A percentile compares a stretch with the other conserved stretches of the same genome.
These are phyloP conservation scores for Tribolium castaneum DNA, from an alignment of 1,140 invertebrate genomes.

Conservation along the genomic window DNA sequence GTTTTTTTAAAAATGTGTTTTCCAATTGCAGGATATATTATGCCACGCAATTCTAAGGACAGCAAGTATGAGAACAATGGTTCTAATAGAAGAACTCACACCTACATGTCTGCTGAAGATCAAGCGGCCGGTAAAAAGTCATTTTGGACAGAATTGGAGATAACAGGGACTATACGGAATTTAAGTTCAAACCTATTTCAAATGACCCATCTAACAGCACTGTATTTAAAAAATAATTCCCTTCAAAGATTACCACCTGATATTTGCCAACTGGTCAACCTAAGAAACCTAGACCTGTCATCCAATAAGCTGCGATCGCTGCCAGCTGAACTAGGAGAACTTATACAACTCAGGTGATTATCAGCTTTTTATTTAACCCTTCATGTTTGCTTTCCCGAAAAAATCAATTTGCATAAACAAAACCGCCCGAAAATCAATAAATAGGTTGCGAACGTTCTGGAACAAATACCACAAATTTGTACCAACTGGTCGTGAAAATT, in stretches of 20 bases:
- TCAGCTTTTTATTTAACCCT: neutral
- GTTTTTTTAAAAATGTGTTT: conserved; percentile 2
- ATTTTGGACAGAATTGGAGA: conserved; percentile 73
- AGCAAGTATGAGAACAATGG: conserved; percentile 62
- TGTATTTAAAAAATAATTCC: conserved; percentile 96
- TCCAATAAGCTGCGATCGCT: conserved; percentile 93
- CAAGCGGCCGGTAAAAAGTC: conserved; percentile 91
- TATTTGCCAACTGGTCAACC: conserved; percentile 84
- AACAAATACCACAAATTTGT: no score
- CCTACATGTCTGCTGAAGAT: conserved; percentile 93
- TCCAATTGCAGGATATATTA: conserved; percentile 68
- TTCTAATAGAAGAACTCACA: conserved; percentile 81
- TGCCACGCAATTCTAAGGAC: conserved; percentile 74
- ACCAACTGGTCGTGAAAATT: no score
- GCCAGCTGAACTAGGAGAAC: conserved; percentile 95
- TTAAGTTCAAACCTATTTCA: conserved; percentile 91
- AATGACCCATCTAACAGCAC: conserved; percentile 88
- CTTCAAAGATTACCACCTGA: conserved; percentile 89
- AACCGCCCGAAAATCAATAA: no score
- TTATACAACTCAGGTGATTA: conserved; percentile 87
- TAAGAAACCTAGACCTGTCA: conserved; percentile 91
- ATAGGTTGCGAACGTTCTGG: no score
- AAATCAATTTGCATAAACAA: no score
- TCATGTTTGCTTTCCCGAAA: neutral
- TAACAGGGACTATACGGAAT: conserved; percentile 89